These are phyloP conservation scores for Dione juno DNA, from an alignment of 2,888 invertebrate genomes.

Conservation along the genomic window DNA sequence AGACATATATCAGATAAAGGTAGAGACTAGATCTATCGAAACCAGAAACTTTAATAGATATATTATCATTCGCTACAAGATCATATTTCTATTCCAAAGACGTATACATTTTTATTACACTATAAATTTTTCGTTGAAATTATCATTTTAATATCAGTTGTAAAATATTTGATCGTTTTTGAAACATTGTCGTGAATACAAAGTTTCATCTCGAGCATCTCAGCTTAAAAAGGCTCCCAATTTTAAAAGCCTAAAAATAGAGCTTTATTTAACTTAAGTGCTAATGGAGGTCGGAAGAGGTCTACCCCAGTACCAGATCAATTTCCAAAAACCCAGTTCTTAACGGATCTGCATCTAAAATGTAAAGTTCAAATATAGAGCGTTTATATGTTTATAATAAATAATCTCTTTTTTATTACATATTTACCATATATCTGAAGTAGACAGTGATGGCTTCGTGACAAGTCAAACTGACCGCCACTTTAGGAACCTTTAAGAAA, in stretches of 20 bases:
- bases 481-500: too few species aligned
- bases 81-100: not conserved
- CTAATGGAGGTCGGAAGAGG: not conserved
- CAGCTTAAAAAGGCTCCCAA: conserved; percentile 2
- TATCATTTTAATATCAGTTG: not conserved
- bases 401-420: not conserved
- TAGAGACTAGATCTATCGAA: not conserved
- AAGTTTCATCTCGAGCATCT: conserved; percentile 6
- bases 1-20: not conserved
- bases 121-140: not conserved
- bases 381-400: not conserved
- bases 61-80: not conserved
- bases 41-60: not conserved
- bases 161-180: not conserved
- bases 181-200: conserved; percentile 2
- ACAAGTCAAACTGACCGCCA: too few species aligned
- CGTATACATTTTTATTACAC: not conserved
- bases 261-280: conserved; percentile 1
- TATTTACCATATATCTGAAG: not conserved
- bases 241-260: conserved; percentile 7
- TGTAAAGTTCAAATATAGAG: not conserved
- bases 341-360: not conserved
- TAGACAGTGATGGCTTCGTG: too few species aligned
- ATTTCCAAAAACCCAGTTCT: not conserved
- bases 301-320: too few species aligned